Evolutionary conservation across 2,113 vertebrate species (phyloP).

Genomic region (Urocynchramus pylzowi): DNA sequence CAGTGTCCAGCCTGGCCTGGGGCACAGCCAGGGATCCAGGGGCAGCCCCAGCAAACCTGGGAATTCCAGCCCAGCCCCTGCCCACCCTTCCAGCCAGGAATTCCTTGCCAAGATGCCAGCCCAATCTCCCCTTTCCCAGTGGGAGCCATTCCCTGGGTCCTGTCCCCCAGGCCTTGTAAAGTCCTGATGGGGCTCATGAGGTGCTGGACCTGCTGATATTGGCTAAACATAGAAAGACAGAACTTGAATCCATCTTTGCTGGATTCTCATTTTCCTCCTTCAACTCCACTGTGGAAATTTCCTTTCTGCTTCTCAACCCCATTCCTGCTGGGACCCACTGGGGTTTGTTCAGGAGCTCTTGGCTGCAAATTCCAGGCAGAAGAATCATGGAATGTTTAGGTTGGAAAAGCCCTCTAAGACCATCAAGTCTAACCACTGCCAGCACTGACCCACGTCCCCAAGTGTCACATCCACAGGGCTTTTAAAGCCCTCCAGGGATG

Average conservation of each 20-base stretch:
- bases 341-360: neutral
- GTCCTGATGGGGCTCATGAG: rapidly evolving
- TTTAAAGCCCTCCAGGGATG: neutral
- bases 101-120: neutral
- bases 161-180: neutral
- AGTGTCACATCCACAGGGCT: neutral
- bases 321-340: neutral
- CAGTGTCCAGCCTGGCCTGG: neutral
- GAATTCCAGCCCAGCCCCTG: neutral
- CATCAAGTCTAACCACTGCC: neutral
- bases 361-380: neutral
- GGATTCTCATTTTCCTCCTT: neutral
- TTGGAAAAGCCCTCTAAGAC: neutral
- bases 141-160: neutral
- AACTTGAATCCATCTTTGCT: neutral
- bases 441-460: neutral
- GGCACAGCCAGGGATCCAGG: neutral
- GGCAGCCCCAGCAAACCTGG: neutral
- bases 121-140: neutral
- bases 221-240: neutral
- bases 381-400: neutral
- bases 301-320: neutral
- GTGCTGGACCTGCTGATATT: neutral
- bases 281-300: neutral
- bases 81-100: rapidly evolving